Evolutionary conservation across 2,888 invertebrate species (phyloP).

Genomic region (Cryptophagus acutangulus): DNA sequence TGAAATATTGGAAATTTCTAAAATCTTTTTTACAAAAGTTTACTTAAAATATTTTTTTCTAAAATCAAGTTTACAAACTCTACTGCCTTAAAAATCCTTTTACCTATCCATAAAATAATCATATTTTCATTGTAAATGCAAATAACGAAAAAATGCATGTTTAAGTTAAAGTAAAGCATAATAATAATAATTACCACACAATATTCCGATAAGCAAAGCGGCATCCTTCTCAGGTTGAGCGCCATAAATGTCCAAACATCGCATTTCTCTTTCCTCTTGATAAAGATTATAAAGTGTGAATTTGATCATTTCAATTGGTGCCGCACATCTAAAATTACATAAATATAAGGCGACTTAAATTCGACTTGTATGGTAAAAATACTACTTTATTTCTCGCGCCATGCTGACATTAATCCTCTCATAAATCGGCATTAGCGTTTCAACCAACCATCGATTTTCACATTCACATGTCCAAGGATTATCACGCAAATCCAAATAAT

Average conservation of each 20-base stretch:
- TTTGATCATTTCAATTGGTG: slow-evolving; percentile 61
- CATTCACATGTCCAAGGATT: slow-evolving; percentile 80
- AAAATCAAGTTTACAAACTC: too few species aligned
- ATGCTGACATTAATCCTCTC: too few species aligned
- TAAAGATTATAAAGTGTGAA: slow-evolving; percentile 57
- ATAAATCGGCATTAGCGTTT: slow-evolving; percentile 56
- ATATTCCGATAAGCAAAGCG: slow-evolving; percentile 61
- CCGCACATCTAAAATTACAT: slow-evolving; percentile 53
- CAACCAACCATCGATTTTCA: slow-evolving; percentile 71
- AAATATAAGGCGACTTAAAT: slow-evolving; percentile 2
- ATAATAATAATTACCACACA: slow-evolving; percentile 53
- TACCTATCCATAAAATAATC: too few species aligned
- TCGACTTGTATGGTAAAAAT: slow-evolving; percentile 10
- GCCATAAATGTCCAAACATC: slow-evolving; percentile 63
- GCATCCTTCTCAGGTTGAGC: slow-evolving; percentile 65
- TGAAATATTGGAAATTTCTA: too few species aligned
- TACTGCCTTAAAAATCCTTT: too few species aligned
- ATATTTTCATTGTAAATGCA: too few species aligned
- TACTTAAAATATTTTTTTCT: too few species aligned
- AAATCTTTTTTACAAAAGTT: too few species aligned
- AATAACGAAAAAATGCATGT: too few species aligned
- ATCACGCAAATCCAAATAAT: slow-evolving; percentile 60
- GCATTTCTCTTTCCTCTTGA: slow-evolving; percentile 54
- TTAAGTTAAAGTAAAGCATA: too few species aligned
- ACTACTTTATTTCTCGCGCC: slow-evolving; percentile 54